Conservation (phyloP, 2,888 invertebrate genomes). For the Apocheima hispidaria region DNA sequence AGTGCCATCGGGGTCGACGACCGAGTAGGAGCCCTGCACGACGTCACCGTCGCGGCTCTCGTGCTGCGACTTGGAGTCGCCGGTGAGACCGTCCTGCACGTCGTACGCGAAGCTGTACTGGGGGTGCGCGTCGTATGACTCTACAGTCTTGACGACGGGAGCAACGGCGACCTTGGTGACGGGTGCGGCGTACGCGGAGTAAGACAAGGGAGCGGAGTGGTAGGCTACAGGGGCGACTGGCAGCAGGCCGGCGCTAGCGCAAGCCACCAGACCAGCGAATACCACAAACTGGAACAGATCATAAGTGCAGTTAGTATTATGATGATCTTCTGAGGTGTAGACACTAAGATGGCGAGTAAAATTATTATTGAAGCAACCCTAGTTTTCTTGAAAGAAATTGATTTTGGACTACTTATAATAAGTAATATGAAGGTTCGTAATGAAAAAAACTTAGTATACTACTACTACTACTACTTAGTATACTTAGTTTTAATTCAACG, state of each 20-base stretch:
- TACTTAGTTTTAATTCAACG: background rate
- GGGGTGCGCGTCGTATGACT: constrained; percentile 63
- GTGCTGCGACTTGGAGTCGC: constrained; percentile 80
- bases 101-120: constrained; percentile 78
- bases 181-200: constrained; percentile 52
- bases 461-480: background rate
- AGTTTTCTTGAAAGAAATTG: too few relatives aligned
- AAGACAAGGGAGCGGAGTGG: constrained; percentile 65
- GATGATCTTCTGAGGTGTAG: background rate
- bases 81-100: constrained; percentile 69
- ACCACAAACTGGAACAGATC: constrained; percentile 46
- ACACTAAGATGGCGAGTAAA: background rate
- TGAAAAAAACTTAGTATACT: too few relatives aligned
- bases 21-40: constrained; percentile 80
- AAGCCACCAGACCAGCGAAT: constrained; percentile 48
- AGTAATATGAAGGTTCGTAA: background rate
- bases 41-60: constrained; percentile 79
- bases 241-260: constrained; percentile 46
- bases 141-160: constrained; percentile 50
- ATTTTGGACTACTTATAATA: too few relatives aligned
- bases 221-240: constrained; percentile 65
- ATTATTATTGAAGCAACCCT: background rate
- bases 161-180: constrained; percentile 46
- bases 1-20: constrained; percentile 79
- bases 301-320: background rate